Evolutionary conservation across 2,888 invertebrate species (phyloP).

Genomic region (Diabrotica balteata): DNA sequence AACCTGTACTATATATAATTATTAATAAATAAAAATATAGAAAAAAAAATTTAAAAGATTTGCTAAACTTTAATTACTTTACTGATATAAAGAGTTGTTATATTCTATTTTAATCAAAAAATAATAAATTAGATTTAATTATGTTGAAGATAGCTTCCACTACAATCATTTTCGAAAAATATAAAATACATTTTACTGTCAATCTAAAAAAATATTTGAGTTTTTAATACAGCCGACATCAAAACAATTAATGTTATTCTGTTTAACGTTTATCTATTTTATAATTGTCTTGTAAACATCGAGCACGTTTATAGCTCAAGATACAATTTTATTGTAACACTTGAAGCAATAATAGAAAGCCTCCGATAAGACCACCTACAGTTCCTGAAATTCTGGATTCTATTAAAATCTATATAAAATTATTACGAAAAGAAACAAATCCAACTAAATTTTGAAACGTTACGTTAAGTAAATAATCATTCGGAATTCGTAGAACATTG

Average conservation of each 20-base stretch:
- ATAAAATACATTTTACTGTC: not conserved
- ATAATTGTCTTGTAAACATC: conserved; percentile 41
- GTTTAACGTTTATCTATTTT: conserved; percentile 44
- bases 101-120: too few relatives aligned
- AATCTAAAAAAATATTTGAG: conserved; percentile 19
- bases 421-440: conserved; percentile 31
- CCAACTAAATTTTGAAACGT: conserved; percentile 18
- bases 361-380: conserved; percentile 27
- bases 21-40: too few relatives aligned
- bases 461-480: conserved; percentile 19
- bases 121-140: too few relatives aligned
- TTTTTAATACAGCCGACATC: conserved; percentile 2
- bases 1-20: too few relatives aligned
- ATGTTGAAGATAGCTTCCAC: conserved; percentile 12
- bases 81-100: too few relatives aligned
- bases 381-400: conserved; percentile 27
- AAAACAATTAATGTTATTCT: conserved; percentile 37
- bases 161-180: too few relatives aligned
- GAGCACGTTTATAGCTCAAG: conserved; percentile 30
- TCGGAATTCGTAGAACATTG: conserved; percentile 14
- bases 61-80: too few relatives aligned
- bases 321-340: conserved; percentile 30
- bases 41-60: too few relatives aligned
- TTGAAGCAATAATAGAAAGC: conserved; percentile 21
- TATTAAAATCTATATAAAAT: conserved; percentile 33